Evolutionary conservation across 1,140 invertebrate species (phyloP), one percentile per base, ranked within the genome.

Genomic region (Colletes gigas): DNA sequence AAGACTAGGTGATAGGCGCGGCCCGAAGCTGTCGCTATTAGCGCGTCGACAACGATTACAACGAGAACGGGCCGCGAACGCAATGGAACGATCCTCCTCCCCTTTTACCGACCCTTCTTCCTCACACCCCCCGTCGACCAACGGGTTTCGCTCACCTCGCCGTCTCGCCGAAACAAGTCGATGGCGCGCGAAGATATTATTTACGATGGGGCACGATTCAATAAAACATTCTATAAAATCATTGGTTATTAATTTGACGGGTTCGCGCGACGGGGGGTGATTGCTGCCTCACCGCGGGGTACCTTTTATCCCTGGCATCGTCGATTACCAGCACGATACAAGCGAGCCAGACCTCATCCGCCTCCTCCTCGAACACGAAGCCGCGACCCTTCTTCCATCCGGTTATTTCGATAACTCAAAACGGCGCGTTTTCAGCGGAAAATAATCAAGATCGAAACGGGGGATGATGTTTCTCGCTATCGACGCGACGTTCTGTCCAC

Each of bases 161-260:
- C 14, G 19, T 59, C 30, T 54, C 21, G 39, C 6, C 62, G 60
- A 77, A 69, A 69, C 74, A 59, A 78, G 74, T 60, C 86, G 89
- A 91, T 91, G 84, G 87, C 87, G 88, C 83, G 78, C 82, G 68
- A 54, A 86, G 88, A 91, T 91, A 91, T 89, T 89, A 87, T 89
- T 89, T 90, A 88, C 84, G 82, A 83, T 63, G 63, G 87, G 85
- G 88, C 89, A 89, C 89, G 90, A 92, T 92, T 93, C 89, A 92
- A 91, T 91, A 88, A 92, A 88, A 82, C 89, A 89, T 91, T 91
- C 85, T 92, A 92, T 91, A 90, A 92, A 92, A 92, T 93, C 92
- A 93, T 93, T 88, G 90, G 88, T 93, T 93, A 93, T 93, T 93
- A 92, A 93, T 93, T 93, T 92, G 90, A 93, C 88, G 90, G 88